phyloP scores from a whole-genome alignment of 2,888 invertebrate genomes.

The Brachycybe producta region DNA sequence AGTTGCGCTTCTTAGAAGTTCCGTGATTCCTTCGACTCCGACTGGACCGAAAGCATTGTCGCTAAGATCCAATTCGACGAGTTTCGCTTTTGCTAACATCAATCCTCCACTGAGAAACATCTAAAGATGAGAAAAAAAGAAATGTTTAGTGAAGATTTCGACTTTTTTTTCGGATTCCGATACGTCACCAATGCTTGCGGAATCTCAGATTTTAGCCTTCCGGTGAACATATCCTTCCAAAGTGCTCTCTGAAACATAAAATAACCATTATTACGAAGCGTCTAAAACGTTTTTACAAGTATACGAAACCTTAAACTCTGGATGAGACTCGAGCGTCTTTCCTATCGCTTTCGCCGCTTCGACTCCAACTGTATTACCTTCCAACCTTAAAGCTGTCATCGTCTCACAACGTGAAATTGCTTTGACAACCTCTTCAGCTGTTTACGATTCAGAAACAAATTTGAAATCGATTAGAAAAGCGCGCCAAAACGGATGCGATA shows the following conservation, averaged over 20 bases:
- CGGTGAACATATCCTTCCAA: conserved; percentile 96
- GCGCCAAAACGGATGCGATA: neutral
- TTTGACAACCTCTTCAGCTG: conserved; percentile 46
- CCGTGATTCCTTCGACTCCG: conserved; percentile 75
- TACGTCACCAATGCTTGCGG: conserved; percentile 72
- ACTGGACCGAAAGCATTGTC: conserved; percentile 96
- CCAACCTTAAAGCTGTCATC: conserved; percentile 62
- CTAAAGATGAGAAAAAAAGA: conserved; percentile 31
- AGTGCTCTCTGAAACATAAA: conserved; percentile 47
- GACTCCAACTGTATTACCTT: conserved; percentile 87
- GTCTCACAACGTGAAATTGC: conserved; percentile 56
- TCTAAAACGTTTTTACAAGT: neutral
- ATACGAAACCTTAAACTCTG: conserved; percentile 44
- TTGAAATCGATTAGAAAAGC: neutral
- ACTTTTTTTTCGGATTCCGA: no score
- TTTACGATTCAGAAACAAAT: neutral
- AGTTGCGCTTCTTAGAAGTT: conserved; percentile 64
- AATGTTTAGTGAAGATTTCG: neutral
- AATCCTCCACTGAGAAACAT: conserved; percentile 64
- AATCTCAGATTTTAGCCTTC: conserved; percentile 87
- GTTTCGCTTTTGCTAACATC: conserved; percentile 58
- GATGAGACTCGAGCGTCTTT: conserved; percentile 59
- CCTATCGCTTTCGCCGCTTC: conserved; percentile 75
- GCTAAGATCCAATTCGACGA: conserved; percentile 79
- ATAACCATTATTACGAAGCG: neutral